These are phyloP conservation scores for Cactoblastis cactorum DNA, from an alignment of 2,888 invertebrate genomes.

Conservation along the genomic window DNA sequence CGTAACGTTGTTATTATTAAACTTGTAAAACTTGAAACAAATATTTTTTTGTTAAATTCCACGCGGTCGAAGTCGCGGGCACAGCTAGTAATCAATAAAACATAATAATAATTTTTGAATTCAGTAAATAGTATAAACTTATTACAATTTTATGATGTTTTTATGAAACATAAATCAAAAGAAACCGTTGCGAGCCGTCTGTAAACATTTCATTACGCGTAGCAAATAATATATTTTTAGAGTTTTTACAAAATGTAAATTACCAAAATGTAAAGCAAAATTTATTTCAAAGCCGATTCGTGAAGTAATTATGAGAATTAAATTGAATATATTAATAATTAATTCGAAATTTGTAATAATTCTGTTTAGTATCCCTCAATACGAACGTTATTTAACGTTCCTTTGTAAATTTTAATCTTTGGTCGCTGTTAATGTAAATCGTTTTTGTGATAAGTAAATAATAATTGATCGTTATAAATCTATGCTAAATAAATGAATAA, in stretches of 20 bases:
- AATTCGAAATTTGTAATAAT: background rate
- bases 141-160: too few species aligned
- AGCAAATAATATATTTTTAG: background rate
- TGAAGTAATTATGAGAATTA: background rate
- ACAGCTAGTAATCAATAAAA: too few species aligned
- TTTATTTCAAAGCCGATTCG: background rate
- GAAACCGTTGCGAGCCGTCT: background rate
- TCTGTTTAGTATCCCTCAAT: background rate
- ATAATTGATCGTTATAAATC: too few species aligned
- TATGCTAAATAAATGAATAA: too few species aligned
- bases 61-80: too few species aligned
- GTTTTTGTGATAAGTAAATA: too few species aligned
- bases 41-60: too few species aligned
- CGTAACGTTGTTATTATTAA: too few species aligned
- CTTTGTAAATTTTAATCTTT: background rate
- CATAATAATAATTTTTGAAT: too few species aligned
- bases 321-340: background rate
- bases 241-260: background rate
- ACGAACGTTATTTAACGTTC: background rate
- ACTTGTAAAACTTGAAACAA: too few species aligned
- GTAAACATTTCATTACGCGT: background rate
- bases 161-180: background rate
- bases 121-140: too few species aligned
- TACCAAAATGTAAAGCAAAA: constrained; percentile 4
- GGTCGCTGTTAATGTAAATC: background rate